Evolutionary conservation across 1,140 invertebrate genomes (phyloP), one percentile per base, ranked within the genome.

Genomic region (Drosophila albomicans): DNA sequence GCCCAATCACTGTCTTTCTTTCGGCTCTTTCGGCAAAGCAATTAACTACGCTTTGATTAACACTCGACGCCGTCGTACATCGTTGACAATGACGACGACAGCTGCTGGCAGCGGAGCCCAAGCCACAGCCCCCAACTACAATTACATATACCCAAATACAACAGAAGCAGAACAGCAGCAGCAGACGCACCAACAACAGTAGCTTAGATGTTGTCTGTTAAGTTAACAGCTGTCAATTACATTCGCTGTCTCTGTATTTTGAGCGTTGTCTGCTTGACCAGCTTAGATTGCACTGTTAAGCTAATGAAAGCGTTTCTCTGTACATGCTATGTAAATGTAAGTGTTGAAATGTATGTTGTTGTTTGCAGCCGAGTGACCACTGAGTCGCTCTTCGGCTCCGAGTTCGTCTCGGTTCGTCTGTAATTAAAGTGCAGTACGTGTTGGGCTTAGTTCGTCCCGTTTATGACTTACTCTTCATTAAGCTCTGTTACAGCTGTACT

Each of bases 41-140:
- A 89, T 89, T 89, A 89, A 89, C 85, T 81, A 81, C 85, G 81
- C 85, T 89, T 89, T 89, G 85, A 89, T 89, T 89, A 89, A 89
- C 85, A 85, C 85, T 85, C 85, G 65, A 72, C 81, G 58, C 13
- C 64, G 45, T 57, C 63, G 52, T 52, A 25, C 7, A 43, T 56
- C 70, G 85, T 89, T 89, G 85, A 89, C 85, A 89, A 85, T 72
- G 69, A 75, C 81, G 81, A 89, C 81, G 85, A 89, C 85, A 88
- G 81, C 77, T 80, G 72, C 49, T 54, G 43, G 56, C 57, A 46
- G 16, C 45, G 15, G 57, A 30, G 32, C 3, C 15, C 43, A 16
- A 15, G 8, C 15, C 16, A 13, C 38, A 35, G 2, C n/a, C 38
- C 51, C 30, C 38, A 15, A 45, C 41, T 16, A 16, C 38, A 11